Conservation (phyloP, 2,113 vertebrate species). For the Microcebus murinus region DNA sequence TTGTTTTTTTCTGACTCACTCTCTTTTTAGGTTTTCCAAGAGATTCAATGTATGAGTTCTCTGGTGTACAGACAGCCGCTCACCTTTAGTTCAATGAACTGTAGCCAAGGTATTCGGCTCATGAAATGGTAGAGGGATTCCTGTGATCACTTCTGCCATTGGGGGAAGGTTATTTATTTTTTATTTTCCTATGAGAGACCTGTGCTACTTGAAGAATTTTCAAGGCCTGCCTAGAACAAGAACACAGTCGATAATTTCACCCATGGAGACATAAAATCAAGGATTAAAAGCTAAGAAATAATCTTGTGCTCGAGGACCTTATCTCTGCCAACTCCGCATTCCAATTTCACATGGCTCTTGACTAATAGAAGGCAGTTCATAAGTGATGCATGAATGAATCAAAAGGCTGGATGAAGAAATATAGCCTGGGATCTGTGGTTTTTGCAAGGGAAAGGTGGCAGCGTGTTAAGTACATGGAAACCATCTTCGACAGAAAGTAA, state of each 20-base stretch:
- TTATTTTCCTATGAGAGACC: not conserved
- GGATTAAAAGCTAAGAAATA: not conserved
- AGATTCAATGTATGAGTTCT: not conserved
- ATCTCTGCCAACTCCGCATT: not conserved
- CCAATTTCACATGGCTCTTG: not conserved
- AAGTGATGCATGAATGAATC: not conserved
- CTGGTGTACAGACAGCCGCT: not conserved
- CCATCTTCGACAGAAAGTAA: not conserved
- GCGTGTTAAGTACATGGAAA: not conserved
- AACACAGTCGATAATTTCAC: not conserved
- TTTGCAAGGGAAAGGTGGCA: constrained; percentile 11
- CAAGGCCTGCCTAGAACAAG: not conserved
- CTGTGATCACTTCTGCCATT: not conserved
- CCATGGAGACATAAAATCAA: not conserved
- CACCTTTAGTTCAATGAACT: not conserved
- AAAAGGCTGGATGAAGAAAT: not conserved
- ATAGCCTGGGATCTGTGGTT: not conserved
- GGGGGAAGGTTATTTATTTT: not conserved
- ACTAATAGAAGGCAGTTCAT: not conserved
- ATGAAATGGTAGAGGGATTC: not conserved
- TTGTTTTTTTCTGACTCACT: not conserved
- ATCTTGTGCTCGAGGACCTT: not conserved
- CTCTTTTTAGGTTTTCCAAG: not conserved
- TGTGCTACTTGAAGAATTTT: not conserved
- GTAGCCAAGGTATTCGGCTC: not conserved